Base-by-base conservation (phyloP, 2,797 vertebrate species). In the Cheirogaleus major region DNA sequence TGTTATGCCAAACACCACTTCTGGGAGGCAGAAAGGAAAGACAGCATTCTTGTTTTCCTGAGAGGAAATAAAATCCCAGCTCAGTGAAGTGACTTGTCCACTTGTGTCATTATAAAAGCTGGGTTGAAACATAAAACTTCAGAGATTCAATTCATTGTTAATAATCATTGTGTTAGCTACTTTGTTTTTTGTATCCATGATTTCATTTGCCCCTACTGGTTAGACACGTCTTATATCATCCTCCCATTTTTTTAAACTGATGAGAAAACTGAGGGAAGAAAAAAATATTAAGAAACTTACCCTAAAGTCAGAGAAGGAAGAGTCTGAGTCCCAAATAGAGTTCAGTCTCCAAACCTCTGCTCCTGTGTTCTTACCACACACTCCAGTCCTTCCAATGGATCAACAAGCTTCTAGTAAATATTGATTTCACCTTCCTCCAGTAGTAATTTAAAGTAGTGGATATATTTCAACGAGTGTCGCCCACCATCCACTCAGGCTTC, bases 391-490 rank as follows among this genome's bases (percentile, higher is more conserved):
- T 95, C 43, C 43, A 76, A 15, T 38, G 14, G n/a, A 81, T 20
- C 63, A 75, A n/a, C 4, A 48, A 35, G 7, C 69, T 95, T 93
- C 70, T 59, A 32, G 59, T 90, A 76, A 84, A 84, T 87, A 95
- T 38, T 48, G 22, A 90, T 63, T 73, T 7, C 18, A 87, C 0
- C 55, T 76, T 88, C 35, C 63, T 89, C 75, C 27, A 61, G 22
- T 25, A 73, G 35, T 83, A 89, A 95, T 73, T 89, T 94, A 63
- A 90, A 89, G 48, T 48, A 91, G 73, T 86, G 27, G 25, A 65
- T 95, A 76, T 72, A 96, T 67, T 84, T 97, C 72, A 70, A 25
- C 85, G 76, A 76, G 38, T 48, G 17, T 96, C 50, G 41, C 65
- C 50, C 35, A 65, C 38, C 48, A 67, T 63, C 41, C 67, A 90